These are phyloP conservation scores for Nicator chloris DNA, from an alignment of 2,113 vertebrate species.

Conservation along the genomic window DNA sequence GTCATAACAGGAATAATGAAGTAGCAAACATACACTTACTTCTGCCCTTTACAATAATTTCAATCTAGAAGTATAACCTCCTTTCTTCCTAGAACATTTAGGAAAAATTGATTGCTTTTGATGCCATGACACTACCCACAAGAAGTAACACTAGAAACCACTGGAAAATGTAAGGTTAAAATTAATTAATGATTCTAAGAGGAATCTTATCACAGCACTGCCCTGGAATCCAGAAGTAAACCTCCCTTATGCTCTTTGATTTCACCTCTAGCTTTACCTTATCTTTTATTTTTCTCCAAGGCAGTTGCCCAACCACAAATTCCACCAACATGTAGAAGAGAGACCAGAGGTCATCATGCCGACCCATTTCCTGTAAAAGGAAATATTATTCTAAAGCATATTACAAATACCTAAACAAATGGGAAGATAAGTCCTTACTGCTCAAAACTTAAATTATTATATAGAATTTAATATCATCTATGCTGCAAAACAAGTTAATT, in stretches of 20 bases:
- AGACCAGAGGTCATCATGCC: slow-evolving; percentile 98
- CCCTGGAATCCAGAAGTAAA: not conserved
- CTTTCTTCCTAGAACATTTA: not conserved
- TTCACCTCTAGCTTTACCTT: slow-evolving; percentile 79
- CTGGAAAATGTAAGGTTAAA: not conserved
- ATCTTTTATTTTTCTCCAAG: slow-evolving; percentile 99
- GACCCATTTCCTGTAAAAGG: slow-evolving; percentile 92
- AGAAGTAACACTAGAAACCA: not conserved
- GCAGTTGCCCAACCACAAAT: slow-evolving; percentile 94
- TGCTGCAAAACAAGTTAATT: not conserved
- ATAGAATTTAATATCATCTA: not conserved
- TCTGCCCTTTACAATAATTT: not conserved
- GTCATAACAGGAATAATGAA: not conserved
- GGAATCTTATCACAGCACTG: not conserved
- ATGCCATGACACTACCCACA: not conserved
- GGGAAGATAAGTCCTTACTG: not conserved
- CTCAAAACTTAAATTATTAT: not conserved
- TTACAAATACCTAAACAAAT: not conserved
- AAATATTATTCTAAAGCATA: slow-evolving; percentile 32
- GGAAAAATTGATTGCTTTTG: not conserved
- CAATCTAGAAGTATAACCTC: not conserved
- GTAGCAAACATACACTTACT: not conserved
- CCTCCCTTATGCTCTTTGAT: not conserved
- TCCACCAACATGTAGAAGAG: slow-evolving; percentile 99
- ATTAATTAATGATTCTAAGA: not conserved